Conservation (phyloP, 2,888 invertebrate species). For the Lamellibrachia columna region DNA sequence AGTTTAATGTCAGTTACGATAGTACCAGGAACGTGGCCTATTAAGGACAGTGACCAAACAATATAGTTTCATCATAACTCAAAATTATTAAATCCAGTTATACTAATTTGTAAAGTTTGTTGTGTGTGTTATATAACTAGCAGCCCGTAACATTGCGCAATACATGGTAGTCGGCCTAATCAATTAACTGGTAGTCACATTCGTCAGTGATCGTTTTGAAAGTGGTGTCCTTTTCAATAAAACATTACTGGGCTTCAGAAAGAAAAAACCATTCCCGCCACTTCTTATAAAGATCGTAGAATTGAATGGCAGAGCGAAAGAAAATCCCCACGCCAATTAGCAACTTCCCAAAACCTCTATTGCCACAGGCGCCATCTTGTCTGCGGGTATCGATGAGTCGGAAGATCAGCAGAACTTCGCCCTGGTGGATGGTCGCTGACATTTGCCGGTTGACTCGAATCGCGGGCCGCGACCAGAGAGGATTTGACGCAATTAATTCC, state of each 20-base stretch:
- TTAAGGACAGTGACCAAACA: neutral
- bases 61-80: neutral
- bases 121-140: too few species aligned
- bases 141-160: too few species aligned
- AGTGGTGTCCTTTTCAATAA: neutral
- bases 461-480: neutral
- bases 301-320: neutral
- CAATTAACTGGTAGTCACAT: neutral
- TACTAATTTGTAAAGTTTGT: too few species aligned
- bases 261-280: neutral
- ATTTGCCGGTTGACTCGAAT: neutral
- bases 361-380: conserved; percentile 8
- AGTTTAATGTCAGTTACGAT: neutral
- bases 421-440: neutral
- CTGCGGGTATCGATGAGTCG: neutral
- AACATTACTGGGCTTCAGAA: neutral
- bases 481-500: neutral
- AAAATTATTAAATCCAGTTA: neutral
- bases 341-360: neutral
- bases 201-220: neutral
- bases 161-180: too few species aligned
- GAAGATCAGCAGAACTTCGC: conserved; percentile 2
- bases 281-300: conserved; percentile 6
- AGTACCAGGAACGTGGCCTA: neutral
- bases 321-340: neutral